phyloP scores from a whole-genome alignment of 2,113 vertebrate genomes.

The Trinectes maculatus region DNA sequence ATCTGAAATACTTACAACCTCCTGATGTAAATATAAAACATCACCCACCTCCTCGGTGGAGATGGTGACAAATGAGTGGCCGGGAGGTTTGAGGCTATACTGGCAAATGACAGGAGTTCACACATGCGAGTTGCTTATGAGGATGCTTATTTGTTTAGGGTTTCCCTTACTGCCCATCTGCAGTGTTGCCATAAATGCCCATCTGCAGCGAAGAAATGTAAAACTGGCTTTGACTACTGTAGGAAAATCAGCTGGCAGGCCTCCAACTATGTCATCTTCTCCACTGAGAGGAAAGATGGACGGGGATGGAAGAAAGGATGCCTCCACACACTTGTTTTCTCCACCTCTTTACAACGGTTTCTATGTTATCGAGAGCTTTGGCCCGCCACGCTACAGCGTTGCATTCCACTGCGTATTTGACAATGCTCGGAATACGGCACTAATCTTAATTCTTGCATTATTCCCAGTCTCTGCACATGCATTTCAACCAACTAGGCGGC shows the following conservation, averaged over 20 bases:
- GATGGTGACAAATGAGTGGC: conserved; percentile 54
- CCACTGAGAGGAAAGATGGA: conserved; percentile 57
- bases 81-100: conserved; percentile 21
- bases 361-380: conserved; percentile 67
- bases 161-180: conserved; percentile 60
- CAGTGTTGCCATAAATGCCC: conserved; percentile 65
- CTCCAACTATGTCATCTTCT: conserved; percentile 71
- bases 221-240: conserved; percentile 55
- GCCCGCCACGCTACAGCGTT: conserved; percentile 51
- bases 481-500: conserved; percentile 70
- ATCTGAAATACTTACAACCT: conserved; percentile 44
- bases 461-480: conserved; percentile 31
- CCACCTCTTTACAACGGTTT: conserved; percentile 68
- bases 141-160: conserved; percentile 65
- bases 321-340: conserved; percentile 68
- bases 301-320: conserved; percentile 62
- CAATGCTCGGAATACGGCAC: conserved; percentile 49
- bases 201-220: conserved; percentile 59
- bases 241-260: conserved; percentile 48
- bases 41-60: conserved; percentile 29
- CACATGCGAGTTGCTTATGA: conserved; percentile 59
- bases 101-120: conserved; percentile 54
- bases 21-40: conserved; percentile 57
- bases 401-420: conserved; percentile 57
- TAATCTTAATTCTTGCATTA: conserved; percentile 72